phyloP scores from a whole-genome alignment of 1,140 invertebrate species.

The Ericerus pela region DNA sequence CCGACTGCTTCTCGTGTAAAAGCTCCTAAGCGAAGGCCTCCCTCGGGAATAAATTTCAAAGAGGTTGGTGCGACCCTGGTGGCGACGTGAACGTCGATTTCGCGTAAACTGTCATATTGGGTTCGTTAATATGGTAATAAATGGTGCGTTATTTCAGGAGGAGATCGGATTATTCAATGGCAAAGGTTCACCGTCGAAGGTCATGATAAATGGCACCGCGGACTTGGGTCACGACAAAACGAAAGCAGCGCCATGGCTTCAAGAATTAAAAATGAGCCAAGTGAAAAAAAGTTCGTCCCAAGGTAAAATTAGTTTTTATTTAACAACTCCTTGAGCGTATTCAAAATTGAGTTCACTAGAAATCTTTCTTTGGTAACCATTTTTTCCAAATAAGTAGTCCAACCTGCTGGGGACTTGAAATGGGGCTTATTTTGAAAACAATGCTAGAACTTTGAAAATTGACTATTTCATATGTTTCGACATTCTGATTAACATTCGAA shows the following conservation, averaged over 20 bases:
- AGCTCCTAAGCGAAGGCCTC: constrained; percentile 45
- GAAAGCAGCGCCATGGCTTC: constrained; percentile 23
- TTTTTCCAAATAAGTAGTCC: neutral
- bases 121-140: too few species aligned
- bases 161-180: constrained; percentile 1
- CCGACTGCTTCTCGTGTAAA: constrained; percentile 45
- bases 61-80: constrained; percentile 15
- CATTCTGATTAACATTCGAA: too few species aligned
- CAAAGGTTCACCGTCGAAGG: neutral
- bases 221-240: constrained; percentile 16
- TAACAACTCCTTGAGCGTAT: too few species aligned
- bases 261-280: constrained; percentile 28
- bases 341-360: too few species aligned
- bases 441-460: too few species aligned
- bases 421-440: too few species aligned
- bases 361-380: neutral
- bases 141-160: neutral
- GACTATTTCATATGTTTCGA: too few species aligned
- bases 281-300: constrained; percentile 24
- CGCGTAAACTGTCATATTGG: too few species aligned
- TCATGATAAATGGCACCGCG: constrained; percentile 19
- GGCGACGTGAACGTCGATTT: too few species aligned
- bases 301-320: too few species aligned
- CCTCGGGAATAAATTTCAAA: constrained; percentile 31
- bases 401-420: too few species aligned